Evolutionary conservation across 2,113 vertebrate genomes (phyloP), one percentile per base, ranked within the genome.

Genomic region (Paralichthys olivaceus): DNA sequence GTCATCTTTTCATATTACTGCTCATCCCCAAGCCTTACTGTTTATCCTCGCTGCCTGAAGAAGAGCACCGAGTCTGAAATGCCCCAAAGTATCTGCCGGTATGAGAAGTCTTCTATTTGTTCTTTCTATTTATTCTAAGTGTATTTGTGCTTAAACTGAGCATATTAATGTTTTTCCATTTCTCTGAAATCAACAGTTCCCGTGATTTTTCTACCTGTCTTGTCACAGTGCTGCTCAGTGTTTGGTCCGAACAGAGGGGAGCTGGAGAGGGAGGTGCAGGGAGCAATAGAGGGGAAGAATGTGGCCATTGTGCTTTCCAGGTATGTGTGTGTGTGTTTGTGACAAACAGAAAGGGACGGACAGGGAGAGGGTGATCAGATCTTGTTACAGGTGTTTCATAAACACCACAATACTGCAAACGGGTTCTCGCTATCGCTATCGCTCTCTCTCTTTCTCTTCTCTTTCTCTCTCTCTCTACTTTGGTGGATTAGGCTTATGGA

Each of bases 321-420:
- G 90, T 92, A 92, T 93, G 89, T 90, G 85, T 90, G 79, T 93
- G 89, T 90, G 81, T 90, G 81, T 87, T 78, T 90, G 90, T 84
- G 77, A 87, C 80, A 89, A 87, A 84, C 75, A 90, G 72, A 87
- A 72, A 72, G 89, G 80, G 68, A 64, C 79, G 61, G 61, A 26
- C 69, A 58, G 73, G 77, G 79, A 43, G 64, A 61, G 75, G 73
- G 53, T 69, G 80, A 84, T 88, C 81, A 91, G 91, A 89, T 91
- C 92, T 77, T 68, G 81, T 91, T 93, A 89, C 91, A 91, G 87
- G 87, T 92, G 91, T 91, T 92, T 92, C 83, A 93, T 90, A 90
- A 92, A 93, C 87, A 91, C 78, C 87, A 93, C 87, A 91, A 90
- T 87, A 88, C 84, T 72, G 73, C 82, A 71, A 90, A 90, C 90